phyloP scores from a whole-genome alignment of 2,888 invertebrate species.

The Rhagophthalmus giganteus region DNA sequence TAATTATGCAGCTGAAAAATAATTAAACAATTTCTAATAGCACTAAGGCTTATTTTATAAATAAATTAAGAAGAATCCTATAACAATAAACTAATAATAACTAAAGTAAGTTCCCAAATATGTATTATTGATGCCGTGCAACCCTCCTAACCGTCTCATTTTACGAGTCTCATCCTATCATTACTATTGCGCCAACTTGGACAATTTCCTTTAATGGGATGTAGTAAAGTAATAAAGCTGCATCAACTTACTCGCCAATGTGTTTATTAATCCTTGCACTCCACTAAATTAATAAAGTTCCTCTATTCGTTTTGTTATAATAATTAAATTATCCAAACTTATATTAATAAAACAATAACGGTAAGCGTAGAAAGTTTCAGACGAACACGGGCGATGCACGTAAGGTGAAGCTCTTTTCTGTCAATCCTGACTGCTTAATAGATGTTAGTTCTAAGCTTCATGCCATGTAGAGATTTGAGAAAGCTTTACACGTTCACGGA shows the following conservation, averaged over 20 bases:
- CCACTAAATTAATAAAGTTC: neutral
- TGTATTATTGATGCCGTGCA: no score
- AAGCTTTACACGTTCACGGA: neutral
- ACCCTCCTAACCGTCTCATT: neutral
- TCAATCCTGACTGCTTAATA: neutral
- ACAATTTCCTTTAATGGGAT: neutral
- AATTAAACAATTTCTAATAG: no score
- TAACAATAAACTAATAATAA: no score
- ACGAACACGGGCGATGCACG: no score
- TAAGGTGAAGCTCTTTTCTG: neutral
- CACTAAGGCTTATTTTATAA: no score
- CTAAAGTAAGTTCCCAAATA: no score
- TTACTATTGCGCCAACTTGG: neutral
- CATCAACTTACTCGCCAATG: neutral
- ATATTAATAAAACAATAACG: neutral
- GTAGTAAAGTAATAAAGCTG: neutral
- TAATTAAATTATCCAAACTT: neutral
- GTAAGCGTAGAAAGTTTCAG: no score
- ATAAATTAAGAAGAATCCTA: no score
- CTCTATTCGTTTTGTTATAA: neutral
- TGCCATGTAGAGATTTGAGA: neutral
- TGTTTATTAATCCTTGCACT: neutral
- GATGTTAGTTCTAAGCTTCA: neutral
- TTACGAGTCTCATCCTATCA: neutral
- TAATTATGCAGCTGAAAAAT: no score